Base-by-base conservation (phyloP, 2,113 vertebrate species). In the Gymnocephalus cernua region DNA sequence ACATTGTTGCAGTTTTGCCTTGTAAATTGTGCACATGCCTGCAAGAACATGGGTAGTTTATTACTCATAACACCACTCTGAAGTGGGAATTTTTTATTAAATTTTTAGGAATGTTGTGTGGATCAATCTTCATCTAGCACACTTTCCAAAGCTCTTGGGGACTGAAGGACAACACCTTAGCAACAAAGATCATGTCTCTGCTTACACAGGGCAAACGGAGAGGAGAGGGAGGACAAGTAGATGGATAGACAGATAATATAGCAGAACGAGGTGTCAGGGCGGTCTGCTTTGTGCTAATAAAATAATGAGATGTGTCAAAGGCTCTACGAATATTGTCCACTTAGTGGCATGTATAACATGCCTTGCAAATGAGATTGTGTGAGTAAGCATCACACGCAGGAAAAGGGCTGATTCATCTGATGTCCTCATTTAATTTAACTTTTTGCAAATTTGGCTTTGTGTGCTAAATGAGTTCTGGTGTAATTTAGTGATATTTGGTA, bases 401-500 rank as follows among this genome's bases (percentile, higher is more conserved):
- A 35, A 64, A 51, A 68, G 64, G 21, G 18, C 59, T 53, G 54
- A 72, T 35, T 79, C 59, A 41, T 45, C 14, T n/a, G 0, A 23
- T 68, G 47, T 80, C 25, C 45, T 73, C 13, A 7, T 80, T 67
- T n/a, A 1, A n/a, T 50, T 64, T 38, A 1, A 23, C 47, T 38
- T 82, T 71, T n/a, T 45, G 23, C 6, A 47, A 41, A 54, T 19
- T 64, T 25, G 58, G 23, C 23, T 47, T 13, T 44, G 47, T 41
- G 9, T 67, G 58, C 29, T 29, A 38, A 83, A 85, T 59, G 32
- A 86, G 47, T 50, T 77, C 5, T 69, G 47, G 13, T 63, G 68
- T 78, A 58, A 88, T 77, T 88, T 29, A 27, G 62, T 32, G 13
- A 77, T 74, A 86, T 85, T 70, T 51, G 12, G 47, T 25, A 15